Evolutionary conservation across 2,797 vertebrate species (phyloP).

Genomic region (Amblyraja radiata): DNA sequence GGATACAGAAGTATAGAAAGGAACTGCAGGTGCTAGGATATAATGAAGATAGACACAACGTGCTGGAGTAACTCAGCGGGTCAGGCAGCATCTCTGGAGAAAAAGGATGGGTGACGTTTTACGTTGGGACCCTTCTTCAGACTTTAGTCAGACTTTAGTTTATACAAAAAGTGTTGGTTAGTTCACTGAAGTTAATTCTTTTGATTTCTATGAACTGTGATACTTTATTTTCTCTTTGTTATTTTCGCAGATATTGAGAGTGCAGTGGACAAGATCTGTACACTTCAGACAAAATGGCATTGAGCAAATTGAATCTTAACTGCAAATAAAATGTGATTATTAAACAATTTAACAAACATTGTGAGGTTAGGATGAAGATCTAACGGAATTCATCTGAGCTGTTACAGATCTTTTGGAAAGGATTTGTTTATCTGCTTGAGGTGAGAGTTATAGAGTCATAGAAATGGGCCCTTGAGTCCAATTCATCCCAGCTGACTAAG

Average conservation of each 20-base stretch:
- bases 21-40: no score
- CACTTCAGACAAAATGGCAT: neutral
- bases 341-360: neutral
- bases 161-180: neutral
- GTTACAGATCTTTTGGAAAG: neutral
- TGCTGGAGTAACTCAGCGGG: no score
- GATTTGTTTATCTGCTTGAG: neutral
- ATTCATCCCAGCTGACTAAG: no score
- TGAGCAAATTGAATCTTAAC: neutral
- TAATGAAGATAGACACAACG: no score
- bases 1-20: no score
- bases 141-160: no score
- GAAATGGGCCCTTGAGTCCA: no score
- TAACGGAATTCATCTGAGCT: neutral
- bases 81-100: no score
- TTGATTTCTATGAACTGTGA: neutral
- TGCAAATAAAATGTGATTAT: neutral
- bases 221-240: neutral
- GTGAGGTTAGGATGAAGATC: neutral
- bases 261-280: neutral
- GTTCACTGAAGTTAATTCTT: neutral
- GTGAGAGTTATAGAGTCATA: neutral
- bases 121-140: no score
- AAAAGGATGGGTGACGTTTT: no score
- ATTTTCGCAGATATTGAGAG: neutral